Conservation (phyloP, 1,140 invertebrate genomes). For the Watersipora subatra region DNA sequence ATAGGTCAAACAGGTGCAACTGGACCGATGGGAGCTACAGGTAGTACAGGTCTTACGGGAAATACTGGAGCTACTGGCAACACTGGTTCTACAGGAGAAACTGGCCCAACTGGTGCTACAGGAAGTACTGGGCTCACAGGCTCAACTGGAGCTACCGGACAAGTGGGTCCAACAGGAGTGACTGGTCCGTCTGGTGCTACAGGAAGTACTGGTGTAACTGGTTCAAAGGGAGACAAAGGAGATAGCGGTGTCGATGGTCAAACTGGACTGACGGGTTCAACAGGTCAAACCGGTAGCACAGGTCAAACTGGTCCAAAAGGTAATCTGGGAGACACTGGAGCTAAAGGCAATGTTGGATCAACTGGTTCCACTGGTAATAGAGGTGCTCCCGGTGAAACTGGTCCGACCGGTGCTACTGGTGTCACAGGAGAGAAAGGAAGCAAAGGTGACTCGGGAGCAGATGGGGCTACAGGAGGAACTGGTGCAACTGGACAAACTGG, state of each 20-base stretch:
- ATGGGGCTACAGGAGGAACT: not conserved
- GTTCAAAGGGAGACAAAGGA: not conserved
- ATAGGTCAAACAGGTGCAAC: not conserved
- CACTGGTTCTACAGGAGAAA: not conserved
- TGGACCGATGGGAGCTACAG: not conserved
- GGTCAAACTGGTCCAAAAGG: not conserved
- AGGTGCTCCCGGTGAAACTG: not conserved
- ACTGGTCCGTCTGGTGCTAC: not conserved
- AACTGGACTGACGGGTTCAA: not conserved
- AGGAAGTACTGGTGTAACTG: not conserved
- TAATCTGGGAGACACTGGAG: not conserved
- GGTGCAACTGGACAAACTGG: not conserved
- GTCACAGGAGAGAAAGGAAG: not conserved
- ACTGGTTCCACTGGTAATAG: not conserved
- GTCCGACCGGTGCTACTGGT: not conserved
- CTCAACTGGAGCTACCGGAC: not conserved
- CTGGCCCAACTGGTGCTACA: not conserved
- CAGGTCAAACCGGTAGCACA: not conserved
- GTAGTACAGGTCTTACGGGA: constrained; percentile 3
- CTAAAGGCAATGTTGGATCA: not conserved
- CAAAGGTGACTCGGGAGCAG: not conserved
- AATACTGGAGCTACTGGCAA: not conserved
- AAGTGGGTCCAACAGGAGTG: constrained; percentile 1
- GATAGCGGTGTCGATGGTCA: not conserved
- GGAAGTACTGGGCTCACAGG: constrained; percentile 2